Conservation (phyloP, 2,797 vertebrate species). For the Brachyalestes nurse region DNA sequence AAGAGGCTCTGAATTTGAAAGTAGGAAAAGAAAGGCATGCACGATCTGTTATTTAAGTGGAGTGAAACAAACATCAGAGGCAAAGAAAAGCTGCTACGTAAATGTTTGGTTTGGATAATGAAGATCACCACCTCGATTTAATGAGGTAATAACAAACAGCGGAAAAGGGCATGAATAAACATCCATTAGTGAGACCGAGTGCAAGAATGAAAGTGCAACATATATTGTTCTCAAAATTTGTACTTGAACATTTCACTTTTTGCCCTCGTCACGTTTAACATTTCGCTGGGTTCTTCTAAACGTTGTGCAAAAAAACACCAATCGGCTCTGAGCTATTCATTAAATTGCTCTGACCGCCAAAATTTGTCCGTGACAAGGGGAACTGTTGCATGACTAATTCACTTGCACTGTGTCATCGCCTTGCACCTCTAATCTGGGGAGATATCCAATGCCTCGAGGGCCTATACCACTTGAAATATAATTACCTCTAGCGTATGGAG, state of each 20-base stretch:
- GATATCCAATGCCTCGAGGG: constrained; percentile 33
- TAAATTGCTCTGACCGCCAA: constrained; percentile 38
- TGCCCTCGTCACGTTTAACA: neutral
- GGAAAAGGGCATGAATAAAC: neutral
- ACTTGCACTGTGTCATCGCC: constrained; percentile 25
- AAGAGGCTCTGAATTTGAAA: neutral
- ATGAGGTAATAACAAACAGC: constrained; percentile 24
- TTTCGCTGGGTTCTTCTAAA: constrained; percentile 15
- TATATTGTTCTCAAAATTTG: neutral
- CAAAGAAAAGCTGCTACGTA: constrained; percentile 16
- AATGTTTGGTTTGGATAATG: constrained; percentile 41
- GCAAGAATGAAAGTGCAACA: neutral
- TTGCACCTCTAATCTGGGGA: constrained; percentile 36
- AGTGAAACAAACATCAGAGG: constrained; percentile 26
- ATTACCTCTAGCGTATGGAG: constrained; percentile 40
- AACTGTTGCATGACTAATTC: constrained; percentile 40
- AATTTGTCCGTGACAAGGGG: constrained; percentile 17
- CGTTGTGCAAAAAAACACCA: neutral
- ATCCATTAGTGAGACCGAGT: neutral
- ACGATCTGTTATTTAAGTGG: constrained; percentile 33
- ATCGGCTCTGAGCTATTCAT: constrained; percentile 30
- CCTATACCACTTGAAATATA: constrained; percentile 35
- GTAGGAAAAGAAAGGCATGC: neutral
- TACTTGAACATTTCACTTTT: neutral
- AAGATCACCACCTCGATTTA: constrained; percentile 24